These are phyloP conservation scores for Halictus rubicundus DNA, from an alignment of 1,140 invertebrate species.

Conservation along the genomic window DNA sequence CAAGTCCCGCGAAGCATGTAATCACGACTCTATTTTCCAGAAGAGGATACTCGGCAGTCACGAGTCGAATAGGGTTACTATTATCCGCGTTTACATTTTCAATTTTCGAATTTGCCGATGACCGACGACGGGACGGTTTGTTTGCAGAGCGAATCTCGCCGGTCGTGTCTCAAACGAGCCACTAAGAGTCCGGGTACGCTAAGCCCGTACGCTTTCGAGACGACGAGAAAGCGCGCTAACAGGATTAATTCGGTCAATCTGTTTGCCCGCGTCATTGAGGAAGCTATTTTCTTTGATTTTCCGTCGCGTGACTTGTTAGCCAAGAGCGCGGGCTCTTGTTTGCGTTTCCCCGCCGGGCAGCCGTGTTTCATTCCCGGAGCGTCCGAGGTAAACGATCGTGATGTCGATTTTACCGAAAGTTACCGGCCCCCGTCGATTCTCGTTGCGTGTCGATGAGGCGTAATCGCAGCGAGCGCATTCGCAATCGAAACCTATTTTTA, in stretches of 20 bases:
- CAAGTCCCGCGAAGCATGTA: neutral
- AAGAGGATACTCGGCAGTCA: neutral
- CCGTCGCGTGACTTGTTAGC: conserved; percentile 14
- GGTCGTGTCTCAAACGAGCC: neutral
- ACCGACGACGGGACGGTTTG: neutral
- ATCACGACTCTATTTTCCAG: conserved; percentile 3
- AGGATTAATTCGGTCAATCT: conserved; percentile 16
- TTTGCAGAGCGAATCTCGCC: neutral
- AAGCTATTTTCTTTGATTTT: conserved; percentile 18
- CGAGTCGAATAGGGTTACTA: neutral
- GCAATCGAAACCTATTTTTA: neutral
- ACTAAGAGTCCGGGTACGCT: no score
- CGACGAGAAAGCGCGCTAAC: conserved; percentile 31
- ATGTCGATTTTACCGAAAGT: conserved; percentile 10
- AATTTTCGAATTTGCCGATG: neutral
- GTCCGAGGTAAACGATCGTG: conserved; percentile 3
- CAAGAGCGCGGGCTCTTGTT: conserved; percentile 12
- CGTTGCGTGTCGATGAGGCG: neutral
- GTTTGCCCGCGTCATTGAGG: conserved; percentile 3
- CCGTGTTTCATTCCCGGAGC: neutral
- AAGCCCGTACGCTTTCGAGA: neutral
- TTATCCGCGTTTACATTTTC: neutral
- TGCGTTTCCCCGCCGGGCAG: neutral
- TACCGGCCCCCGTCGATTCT: neutral
- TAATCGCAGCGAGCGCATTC: neutral